Base-by-base conservation (phyloP, 2,888 invertebrate genomes). In the Machimus rusticus region DNA sequence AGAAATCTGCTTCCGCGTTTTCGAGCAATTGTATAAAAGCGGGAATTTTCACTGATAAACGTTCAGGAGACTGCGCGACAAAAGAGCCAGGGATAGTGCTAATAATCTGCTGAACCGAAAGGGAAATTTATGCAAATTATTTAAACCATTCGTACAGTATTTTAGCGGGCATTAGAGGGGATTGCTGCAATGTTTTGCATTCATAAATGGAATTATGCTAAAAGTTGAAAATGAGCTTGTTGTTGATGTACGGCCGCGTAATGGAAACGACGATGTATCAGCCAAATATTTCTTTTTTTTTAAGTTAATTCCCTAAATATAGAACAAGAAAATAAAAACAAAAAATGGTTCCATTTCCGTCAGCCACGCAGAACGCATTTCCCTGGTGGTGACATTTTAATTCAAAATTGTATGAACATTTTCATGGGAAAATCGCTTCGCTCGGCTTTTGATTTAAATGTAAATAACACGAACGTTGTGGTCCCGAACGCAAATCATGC, bases 1-100 rank as follows among this genome's bases (percentile, higher is more conserved):
- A 31, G 79, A 79, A 79, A 79, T 79, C 51, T 79, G 79, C 46
- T 79, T 51, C 46, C 28, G 51, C 79, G 31, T 31, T 79, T 79
- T 79, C 51, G 31, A 16, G 43, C 46, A 79, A 79, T 79, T 79
- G 31, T 79, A 31, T 79, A 51, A 66, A 51, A 51, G 46, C 28
- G 39, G 23, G 55, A 79, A 51, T 46, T 79, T 46, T 28, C 28
- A 31, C 51, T 39, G 79, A 79, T 79, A 79, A 46, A 66, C 12
- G 66, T 66, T 4, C 76, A 16, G 37, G 34, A 9, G 31, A n/a
- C 8, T n/a, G 37, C 66, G 12, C 28, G 4, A 66, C 66, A 66
- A 66, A 66, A 66, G 66, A 19, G 28, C 66, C 4, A 66, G 66
- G 66, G 66, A 66, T 66, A 66, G 66, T 66, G 28, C 28, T 66